Evolutionary conservation across 1,140 invertebrate genomes (phyloP), one percentile per base, ranked within the genome.

Genomic region (Zaprionus inermis): DNA sequence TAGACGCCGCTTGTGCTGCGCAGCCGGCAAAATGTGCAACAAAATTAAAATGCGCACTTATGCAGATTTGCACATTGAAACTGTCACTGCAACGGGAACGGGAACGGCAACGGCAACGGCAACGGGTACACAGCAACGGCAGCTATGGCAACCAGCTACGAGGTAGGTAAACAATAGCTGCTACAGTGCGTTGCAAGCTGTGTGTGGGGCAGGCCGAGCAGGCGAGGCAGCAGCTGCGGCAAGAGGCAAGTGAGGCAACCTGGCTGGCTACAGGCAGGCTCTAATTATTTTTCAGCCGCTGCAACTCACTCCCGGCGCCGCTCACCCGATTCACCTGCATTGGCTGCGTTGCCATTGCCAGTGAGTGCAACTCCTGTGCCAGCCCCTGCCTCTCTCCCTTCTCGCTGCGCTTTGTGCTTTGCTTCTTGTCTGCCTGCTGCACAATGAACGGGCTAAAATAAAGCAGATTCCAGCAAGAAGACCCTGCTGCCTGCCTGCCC

Each of bases 21-120:
- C 73, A 80, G 70, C 82, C 85, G 72, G 84, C 84, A 89, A 88
- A 89, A 89, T 89, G 84, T 89, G 84, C 84, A 89, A 89, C 84
- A 90, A 89, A 90, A 89, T 89, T 89, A 89, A 89, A 89, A 89
- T 89, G 84, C 85, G 84, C 85, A 89, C 88, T 89, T 89, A 89
- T 89, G 84, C 84, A 89, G 84, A 89, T 89, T 89, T 89, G 84
- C 84, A 84, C 84, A 90, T 90, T 89, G 84, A 89, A 88, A 89
- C 84, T 89, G 84, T 88, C 84, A 88, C 84, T 75, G 84, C 83
- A 77, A 67, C 76, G 44, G 52, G 36, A 67, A 22, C 36, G 30
- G 14, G 55, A 14, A 30, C 9, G 16, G 46, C 34, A 49, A 34
- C 30, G 28, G n/a, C 30, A 57, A 36, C 41, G 12, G 41, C 20